Conservation (phyloP, 2,113 vertebrate genomes). For the Neotoma lepida region DNA sequence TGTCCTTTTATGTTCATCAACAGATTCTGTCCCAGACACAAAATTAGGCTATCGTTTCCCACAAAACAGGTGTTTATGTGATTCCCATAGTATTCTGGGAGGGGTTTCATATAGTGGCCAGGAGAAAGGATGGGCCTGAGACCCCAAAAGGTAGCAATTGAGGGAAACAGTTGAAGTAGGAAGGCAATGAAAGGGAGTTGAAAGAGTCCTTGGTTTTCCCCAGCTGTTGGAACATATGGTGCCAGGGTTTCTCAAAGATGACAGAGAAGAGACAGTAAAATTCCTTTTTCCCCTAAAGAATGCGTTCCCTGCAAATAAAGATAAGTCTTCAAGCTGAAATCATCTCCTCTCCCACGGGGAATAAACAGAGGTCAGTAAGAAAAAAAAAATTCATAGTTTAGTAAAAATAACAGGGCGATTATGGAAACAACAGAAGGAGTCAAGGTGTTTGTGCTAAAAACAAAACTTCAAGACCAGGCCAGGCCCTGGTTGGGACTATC, state of each 20-base stretch:
- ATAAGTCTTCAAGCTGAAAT: slow-evolving; percentile 25
- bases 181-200: slow-evolving; percentile 48
- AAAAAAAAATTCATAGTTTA: slow-evolving; percentile 17
- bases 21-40: neutral
- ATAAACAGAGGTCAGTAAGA: slow-evolving; percentile 27
- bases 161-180: neutral
- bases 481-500: slow-evolving; percentile 26
- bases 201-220: neutral
- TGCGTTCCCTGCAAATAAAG: slow-evolving; percentile 23
- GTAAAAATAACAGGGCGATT: slow-evolving; percentile 46
- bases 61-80: slow-evolving; percentile 1
- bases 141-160: slow-evolving; percentile 16
- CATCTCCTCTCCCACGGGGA: neutral
- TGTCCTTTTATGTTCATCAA: slow-evolving; percentile 27
- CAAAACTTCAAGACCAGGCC: neutral
- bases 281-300: neutral
- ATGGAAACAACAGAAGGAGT: slow-evolving; percentile 14
- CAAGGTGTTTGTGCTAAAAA: slow-evolving; percentile 45
- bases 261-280: slow-evolving; percentile 50
- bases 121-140: neutral
- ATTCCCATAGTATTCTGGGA: neutral
- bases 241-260: slow-evolving; percentile 65
- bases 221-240: slow-evolving; percentile 59
- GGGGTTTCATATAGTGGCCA: neutral
- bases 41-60: neutral